A percentile compares a stretch with the other conserved stretches of the same genome.
These are phyloP conservation scores for Ptiloglossa arizonensis DNA, from an alignment of 1,140 invertebrate genomes.

Conservation along the genomic window DNA sequence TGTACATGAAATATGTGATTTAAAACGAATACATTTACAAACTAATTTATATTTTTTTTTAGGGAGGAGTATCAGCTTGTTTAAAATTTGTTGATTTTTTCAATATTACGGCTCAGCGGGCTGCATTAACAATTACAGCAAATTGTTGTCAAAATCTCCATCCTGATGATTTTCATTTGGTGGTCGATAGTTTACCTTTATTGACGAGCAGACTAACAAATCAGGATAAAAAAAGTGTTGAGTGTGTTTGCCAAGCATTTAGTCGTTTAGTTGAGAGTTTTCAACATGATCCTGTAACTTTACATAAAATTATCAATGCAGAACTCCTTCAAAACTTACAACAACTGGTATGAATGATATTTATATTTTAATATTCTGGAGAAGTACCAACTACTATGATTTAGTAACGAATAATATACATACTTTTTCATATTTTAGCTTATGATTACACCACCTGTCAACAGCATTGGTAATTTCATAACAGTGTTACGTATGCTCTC, in stretches of 20 bases:
- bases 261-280: slow-evolving; percentile 98
- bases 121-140: slow-evolving; percentile 96
- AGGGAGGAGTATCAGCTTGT: slow-evolving; percentile 96
- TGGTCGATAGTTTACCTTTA: slow-evolving; percentile 93
- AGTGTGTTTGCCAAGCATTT: slow-evolving; percentile 98
- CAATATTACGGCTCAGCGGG: slow-evolving; percentile 97
- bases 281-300: slow-evolving; percentile 93
- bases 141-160: slow-evolving; percentile 98
- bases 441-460: slow-evolving; percentile 94
- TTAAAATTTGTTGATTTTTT: slow-evolving; percentile 99
- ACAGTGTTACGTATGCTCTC: slow-evolving; percentile 97
- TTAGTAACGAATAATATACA: neutral
- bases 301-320: slow-evolving; percentile 97
- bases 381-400: neutral
- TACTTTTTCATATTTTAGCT: slow-evolving; percentile 83
- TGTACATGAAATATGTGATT: too few species aligned
- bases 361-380: slow-evolving; percentile 8
- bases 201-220: slow-evolving; percentile 94
- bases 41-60: slow-evolving; percentile 67
- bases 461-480: slow-evolving; percentile 97
- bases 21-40: neutral
- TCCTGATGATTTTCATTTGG: slow-evolving; percentile 95
- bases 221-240: slow-evolving; percentile 98
- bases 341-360: slow-evolving; percentile 87
- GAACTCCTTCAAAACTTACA: slow-evolving; percentile 96